Base-by-base conservation (phyloP, 1,140 invertebrate species). In the Mesaphorura yosii region DNA sequence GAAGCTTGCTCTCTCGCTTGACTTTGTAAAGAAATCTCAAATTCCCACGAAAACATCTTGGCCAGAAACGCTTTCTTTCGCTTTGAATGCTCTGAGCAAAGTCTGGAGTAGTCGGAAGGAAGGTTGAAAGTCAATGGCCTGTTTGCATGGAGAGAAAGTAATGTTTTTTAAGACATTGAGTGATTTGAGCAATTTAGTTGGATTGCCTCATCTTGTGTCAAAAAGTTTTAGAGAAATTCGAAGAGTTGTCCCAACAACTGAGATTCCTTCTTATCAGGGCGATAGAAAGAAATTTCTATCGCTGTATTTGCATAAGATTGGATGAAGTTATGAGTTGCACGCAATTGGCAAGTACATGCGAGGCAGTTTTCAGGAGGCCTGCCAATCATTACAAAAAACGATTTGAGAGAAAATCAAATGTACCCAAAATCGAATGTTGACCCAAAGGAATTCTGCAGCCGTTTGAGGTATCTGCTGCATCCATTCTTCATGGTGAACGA, bases 361-460 rank as follows among this genome's bases (percentile, higher is more conserved):
- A n/a, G n/a, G n/a, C n/a, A n/a, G n/a, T n/a, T n/a, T n/a, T n/a
- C n/a, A n/a, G n/a, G n/a, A n/a, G n/a, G n/a, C n/a, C n/a, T n/a
- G n/a, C n/a, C n/a, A n/a, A n/a, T n/a, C n/a, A n/a, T n/a, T n/a
- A n/a, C n/a, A n/a, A n/a, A n/a, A n/a, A n/a, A n/a, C n/a, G n/a
- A n/a, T n/a, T n/a, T n/a, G n/a, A n/a, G n/a, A n/a, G n/a, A n/a
- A n/a, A n/a, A n/a, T n/a, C n/a, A n/a, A n/a, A n/a, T n/a, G n/a
- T n/a, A 84, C 82, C 82, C 85, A 67, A 88, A 88, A 66, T 88
- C 83, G 64, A 84, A 89, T 55, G 86, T 79, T 7, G 76, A 74
- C 25, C 86, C 86, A 63, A 87, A 83, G 22, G 86, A 76, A 62
- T 80, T 81, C 64, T 77, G 80, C 85, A 88, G 88, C 55, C 82